Base-by-base conservation (phyloP, 2,888 invertebrate species). In the Andricus quercusramuli region DNA sequence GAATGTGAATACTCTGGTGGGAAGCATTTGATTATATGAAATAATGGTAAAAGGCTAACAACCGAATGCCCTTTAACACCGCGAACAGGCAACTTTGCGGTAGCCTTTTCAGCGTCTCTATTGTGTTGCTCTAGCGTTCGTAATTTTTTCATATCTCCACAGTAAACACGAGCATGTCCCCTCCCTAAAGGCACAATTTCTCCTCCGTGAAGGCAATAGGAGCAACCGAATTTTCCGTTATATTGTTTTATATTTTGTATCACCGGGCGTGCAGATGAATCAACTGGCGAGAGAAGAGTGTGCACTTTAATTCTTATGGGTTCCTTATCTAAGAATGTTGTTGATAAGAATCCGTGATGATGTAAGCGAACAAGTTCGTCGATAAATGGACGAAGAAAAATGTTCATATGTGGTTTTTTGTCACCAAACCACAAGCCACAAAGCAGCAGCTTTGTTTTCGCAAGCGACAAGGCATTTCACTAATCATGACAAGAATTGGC, bases 141-240 rank as follows among this genome's bases (percentile, higher is more conserved):
- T 41, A 41, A 11, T 41, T 41, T 41, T 41, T 41, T 11, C 9
- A 41, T 41, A 41, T 41, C 41, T 41, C 11, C 9, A 41, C 41
- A 41, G 41, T 41, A 41, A 41, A 41, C 41, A 11, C 41, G 41
- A 41, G 9, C 11, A 41, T 41, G 11, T 41, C 41, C 11, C 11
- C 11, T 41, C 41, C 41, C 41, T 11, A 41, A 1, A 9, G 41
- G 41, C 3, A 41, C 11, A 11, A 41, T 11, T 41, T 41, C 2
- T 11, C 41, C 41, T 68, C 65, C 22, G 66, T 82, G 79, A 22
- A 82, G 76, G 77, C 82, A 84, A 32, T 62, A 79, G 5, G 77
- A 65, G 77, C 81, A 83, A 1, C 82, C 83, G 25, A 41, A 80
- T 74, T 78, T 47, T 15, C 82, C 82, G 65, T 82, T 83, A 41